Evolutionary conservation across 2,888 invertebrate genomes (phyloP), one percentile per base, ranked within the genome.

Genomic region (Lycia hirtaria): DNA sequence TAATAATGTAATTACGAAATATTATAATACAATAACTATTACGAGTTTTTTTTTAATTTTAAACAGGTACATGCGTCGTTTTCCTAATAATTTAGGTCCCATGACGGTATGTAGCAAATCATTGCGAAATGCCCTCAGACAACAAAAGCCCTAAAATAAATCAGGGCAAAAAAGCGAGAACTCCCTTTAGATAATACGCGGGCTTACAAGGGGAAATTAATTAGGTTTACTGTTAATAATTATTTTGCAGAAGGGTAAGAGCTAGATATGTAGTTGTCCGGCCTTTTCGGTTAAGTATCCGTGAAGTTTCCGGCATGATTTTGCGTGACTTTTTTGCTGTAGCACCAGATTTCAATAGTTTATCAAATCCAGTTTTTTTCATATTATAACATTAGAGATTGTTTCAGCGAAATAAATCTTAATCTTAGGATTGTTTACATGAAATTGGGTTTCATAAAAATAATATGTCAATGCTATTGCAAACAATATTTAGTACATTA

Each of bases 171-270:
- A 73, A 73, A 67, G 67, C 68, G 68, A 56, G 62, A 69, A 68
- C 71, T 69, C 67, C 65, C 55, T 74, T 75, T 68, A 69, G 70
- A 72, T 75, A 76, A 75, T 71, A 62, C 64, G 64, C 68, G 47
- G 65, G 73, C 73, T 76, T 76, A 71, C 67, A 72, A 72, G 71
- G 66, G 70, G 70, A 73, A 83, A 80, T 77, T 81, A 78, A 82
- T 82, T 76, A 80, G 72, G 76, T 78, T 78, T 77, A 69, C 73
- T 78, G 73, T 74, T 79, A 76, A 81, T 81, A 78, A 83, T 81
- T 78, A 81, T 81, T 79, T 81, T 64, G 71, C 68, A 75, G 73
- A 78, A 76, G 78, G 78, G 76, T 77, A 72, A 72, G 73, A 47
- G 52, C 43, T 54, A 72, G 71, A 72, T 75, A 47, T 56, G 53